Evolutionary conservation across 30 jellyfish, hydroid and myxozoan genomes (phyloP).

Genomic region (Hydractinia symbiolongicarpus): DNA sequence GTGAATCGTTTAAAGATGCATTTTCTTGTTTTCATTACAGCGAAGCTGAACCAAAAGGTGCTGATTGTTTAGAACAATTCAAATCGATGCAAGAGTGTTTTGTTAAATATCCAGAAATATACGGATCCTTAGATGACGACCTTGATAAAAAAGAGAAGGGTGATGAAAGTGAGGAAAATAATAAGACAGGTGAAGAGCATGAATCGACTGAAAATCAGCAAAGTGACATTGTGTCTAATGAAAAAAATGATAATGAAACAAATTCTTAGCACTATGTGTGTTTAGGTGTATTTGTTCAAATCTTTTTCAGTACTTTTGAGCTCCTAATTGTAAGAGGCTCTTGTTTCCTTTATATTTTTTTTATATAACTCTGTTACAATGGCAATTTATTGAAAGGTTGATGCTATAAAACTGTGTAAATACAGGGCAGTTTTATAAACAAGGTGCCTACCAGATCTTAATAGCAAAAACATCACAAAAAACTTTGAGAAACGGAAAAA

Average conservation of each 20-base stretch:
- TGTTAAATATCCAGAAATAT: conserved; percentile 69
- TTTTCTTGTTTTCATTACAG: conserved; percentile 92
- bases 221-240: neutral
- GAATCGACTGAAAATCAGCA: neutral
- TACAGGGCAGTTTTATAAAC: too few relatives aligned
- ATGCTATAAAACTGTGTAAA: too few relatives aligned
- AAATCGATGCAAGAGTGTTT: conserved; percentile 95
- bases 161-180: neutral
- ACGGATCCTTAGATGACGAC: conserved; percentile 57
- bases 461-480: too few relatives aligned
- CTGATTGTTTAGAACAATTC: conserved; percentile 76
- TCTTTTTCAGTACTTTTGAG: too few relatives aligned
- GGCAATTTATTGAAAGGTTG: too few relatives aligned
- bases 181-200: neutral
- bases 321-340: too few relatives aligned
- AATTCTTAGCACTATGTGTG: too few relatives aligned
- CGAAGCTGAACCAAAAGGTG: conserved; percentile 95
- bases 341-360: too few relatives aligned
- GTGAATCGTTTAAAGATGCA: conserved; percentile 83
- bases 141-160: conserved; percentile 2
- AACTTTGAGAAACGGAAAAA: too few relatives aligned
- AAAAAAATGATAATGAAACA: neutral
- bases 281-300: too few relatives aligned
- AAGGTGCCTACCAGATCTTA: too few relatives aligned
- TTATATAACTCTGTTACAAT: too few relatives aligned